Base-by-base conservation (phyloP, 2,797 vertebrate genomes). In the Arnoldichthys spilopterus region DNA sequence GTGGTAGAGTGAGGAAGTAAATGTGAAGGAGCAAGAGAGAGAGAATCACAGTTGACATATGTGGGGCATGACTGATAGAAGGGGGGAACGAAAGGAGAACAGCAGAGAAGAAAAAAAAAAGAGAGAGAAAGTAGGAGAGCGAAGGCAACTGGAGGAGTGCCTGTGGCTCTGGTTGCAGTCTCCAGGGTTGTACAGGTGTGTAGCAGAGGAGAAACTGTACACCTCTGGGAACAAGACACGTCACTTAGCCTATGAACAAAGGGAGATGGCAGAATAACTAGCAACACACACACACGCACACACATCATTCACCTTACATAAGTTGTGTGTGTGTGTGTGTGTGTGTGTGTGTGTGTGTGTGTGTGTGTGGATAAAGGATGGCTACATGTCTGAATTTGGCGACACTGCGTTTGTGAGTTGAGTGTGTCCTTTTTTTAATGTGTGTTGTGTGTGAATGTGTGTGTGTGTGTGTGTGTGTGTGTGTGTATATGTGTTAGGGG, bases 141-240 rank as follows among this genome's bases (percentile, higher is more conserved):
- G 20, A 34, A 32, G 59, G 24, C 54, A 32, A 20, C 28, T 34
- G 1, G 1, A 64, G 49, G 4, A 73, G 32, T 26, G 47, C 34
- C 54, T 34, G 22, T 40, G 37, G 72, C 26, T 78, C 28, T 67
- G 74, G 45, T 24, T 76, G 40, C 43, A 64, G 73, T 70, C 28
- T 51, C 49, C 22, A 78, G 68, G 30, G 22, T 20, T 30, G 26
- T 67, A 37, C 61, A 73, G n/a, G 61, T 75, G 71, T 49, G 71
- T 34, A 26, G 53, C 67, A 71, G 49, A 34, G 22, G 56, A 28
- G 82, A 83, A 80, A 80, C 63, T 58, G 74, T 64, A 80, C 69
- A 80, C 82, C 78, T 81, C 73, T 77, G 77, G 74, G 82, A 83
- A 74, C 20, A 37, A 7, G 32, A 54, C 62, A 79, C 62, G 49